phyloP scores from a whole-genome alignment of 2,113 vertebrate species.

The Laterallus jamaicensis region DNA sequence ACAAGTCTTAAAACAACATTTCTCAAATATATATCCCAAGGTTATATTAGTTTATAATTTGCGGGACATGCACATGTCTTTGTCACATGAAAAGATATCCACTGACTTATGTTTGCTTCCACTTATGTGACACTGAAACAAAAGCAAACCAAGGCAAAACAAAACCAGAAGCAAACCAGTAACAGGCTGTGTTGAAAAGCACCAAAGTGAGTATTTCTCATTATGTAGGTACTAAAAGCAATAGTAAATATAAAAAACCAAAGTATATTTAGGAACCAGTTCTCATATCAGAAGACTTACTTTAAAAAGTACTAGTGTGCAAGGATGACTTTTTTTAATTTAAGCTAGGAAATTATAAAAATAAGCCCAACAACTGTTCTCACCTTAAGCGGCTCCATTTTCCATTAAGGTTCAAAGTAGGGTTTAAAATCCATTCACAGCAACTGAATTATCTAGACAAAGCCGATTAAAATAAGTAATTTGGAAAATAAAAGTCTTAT shows the following conservation, averaged over 20 bases:
- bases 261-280: neutral
- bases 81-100: neutral
- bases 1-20: neutral
- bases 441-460: neutral
- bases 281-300: neutral
- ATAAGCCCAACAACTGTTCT: neutral
- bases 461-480: neutral
- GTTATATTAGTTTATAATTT: neutral
- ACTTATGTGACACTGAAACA: neutral
- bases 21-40: neutral
- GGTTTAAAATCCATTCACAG: neutral
- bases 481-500: neutral
- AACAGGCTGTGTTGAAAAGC: neutral
- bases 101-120: neutral
- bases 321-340: neutral
- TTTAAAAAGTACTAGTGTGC: neutral
- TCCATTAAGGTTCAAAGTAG: neutral
- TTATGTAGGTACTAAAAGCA: neutral
- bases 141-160: rapidly evolving
- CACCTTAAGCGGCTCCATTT: neutral
- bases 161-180: too few relatives aligned
- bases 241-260: neutral
- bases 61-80: neutral
- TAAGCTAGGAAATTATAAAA: neutral
- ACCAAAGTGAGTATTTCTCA: neutral